These are phyloP conservation scores for Notodonta ziczac DNA, from an alignment of 2,888 invertebrate species.

Conservation along the genomic window DNA sequence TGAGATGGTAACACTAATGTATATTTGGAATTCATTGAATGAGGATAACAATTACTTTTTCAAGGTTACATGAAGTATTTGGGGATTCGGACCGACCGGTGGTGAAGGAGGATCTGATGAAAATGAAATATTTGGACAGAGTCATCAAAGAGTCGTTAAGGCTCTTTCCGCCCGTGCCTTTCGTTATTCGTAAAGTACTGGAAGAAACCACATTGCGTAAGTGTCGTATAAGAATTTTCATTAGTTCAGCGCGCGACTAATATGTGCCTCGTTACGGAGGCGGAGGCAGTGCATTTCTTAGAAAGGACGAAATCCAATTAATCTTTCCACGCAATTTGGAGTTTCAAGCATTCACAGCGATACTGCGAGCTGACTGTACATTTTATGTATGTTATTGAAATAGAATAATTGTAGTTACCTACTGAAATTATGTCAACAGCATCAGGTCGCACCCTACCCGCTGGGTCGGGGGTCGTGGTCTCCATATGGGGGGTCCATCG, in stretches of 20 bases:
- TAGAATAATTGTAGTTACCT: not conserved
- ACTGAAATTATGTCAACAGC: constrained; percentile 40
- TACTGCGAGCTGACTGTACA: too few relatives aligned
- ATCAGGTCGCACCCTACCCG: constrained; percentile 64
- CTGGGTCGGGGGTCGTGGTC: constrained; percentile 70
- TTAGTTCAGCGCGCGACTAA: too few relatives aligned
- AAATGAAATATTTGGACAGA: constrained; percentile 62
- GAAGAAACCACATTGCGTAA: constrained; percentile 63
- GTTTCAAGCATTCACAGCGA: too few relatives aligned
- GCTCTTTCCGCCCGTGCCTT: constrained; percentile 68
- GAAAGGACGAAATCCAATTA: too few relatives aligned
- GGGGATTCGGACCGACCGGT: constrained; percentile 60
- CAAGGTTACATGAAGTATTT: constrained; percentile 59
- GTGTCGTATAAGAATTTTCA: constrained; percentile 17
- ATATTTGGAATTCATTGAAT: too few relatives aligned
- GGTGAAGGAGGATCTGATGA: constrained; percentile 59
- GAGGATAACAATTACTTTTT: not conserved
- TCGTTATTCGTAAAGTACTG: constrained; percentile 64
- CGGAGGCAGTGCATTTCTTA: too few relatives aligned
- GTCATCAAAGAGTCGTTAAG: constrained; percentile 68
- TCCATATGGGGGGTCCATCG: constrained; percentile 77
- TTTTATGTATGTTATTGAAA: too few relatives aligned
- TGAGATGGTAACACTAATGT: too few relatives aligned
- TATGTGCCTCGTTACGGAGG: too few relatives aligned
- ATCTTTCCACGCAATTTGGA: too few relatives aligned